A percentile compares a stretch with the other conserved stretches of the same genome.
These are phyloP conservation scores for Noctua janthina DNA, from an alignment of 2,888 invertebrate species.

Conservation along the genomic window DNA sequence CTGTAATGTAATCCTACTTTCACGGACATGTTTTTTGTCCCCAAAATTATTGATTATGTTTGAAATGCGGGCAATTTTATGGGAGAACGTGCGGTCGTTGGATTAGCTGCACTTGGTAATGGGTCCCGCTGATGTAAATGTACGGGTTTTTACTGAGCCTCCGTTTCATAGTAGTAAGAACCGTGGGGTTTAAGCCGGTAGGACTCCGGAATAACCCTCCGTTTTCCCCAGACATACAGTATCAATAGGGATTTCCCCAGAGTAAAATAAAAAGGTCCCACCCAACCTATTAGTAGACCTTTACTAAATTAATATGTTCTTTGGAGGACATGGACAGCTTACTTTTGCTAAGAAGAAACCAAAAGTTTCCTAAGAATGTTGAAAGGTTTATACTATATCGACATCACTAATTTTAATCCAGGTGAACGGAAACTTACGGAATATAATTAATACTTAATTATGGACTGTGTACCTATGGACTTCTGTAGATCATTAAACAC, in stretches of 20 bases:
- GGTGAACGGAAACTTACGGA: not conserved
- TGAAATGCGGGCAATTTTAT: conserved; percentile 42
- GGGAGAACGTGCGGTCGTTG: not conserved
- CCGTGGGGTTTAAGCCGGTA: not conserved
- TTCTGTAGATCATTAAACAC: not conserved
- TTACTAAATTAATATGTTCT: not conserved
- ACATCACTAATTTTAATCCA: not conserved
- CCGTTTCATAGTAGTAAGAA: not conserved
- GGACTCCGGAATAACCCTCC: not conserved
- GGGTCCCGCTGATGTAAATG: not conserved
- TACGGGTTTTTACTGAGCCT: not conserved
- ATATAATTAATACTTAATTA: not conserved
- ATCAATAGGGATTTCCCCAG: not conserved
- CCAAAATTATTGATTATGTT: not conserved
- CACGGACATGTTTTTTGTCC: not conserved
- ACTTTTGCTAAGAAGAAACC: not conserved
- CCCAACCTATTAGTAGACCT: not conserved
- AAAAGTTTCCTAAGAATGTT: not conserved
- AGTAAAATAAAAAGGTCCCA: too few relatives aligned
- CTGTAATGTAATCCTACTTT: conserved; percentile 33
- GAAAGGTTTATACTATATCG: not conserved
- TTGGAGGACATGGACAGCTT: not conserved
- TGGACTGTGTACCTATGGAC: not conserved
- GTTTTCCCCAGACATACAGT: not conserved
- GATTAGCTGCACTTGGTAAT: not conserved